Conservation (phyloP, 2,113 vertebrate species). For the Excalfactoria chinensis region DNA sequence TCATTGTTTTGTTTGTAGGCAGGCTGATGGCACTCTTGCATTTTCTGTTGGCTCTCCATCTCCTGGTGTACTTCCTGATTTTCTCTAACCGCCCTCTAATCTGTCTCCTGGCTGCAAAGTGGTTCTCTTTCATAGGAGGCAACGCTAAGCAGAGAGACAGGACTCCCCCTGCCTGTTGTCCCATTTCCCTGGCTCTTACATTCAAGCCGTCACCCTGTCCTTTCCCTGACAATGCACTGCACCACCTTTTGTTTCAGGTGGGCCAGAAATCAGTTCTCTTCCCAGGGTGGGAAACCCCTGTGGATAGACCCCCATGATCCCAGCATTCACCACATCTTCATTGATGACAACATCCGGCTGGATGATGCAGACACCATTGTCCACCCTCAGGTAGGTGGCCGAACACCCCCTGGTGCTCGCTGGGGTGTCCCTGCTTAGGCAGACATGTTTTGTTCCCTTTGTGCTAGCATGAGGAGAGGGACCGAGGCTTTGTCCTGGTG, state of each 20-base stretch:
- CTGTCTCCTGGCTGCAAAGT: background rate
- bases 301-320: slow-evolving; percentile 89
- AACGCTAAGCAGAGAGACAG: background rate
- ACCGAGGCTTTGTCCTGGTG: background rate
- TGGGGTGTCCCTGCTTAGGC: background rate
- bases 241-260: slow-evolving; percentile 80
- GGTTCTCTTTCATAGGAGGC: background rate
- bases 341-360: slow-evolving; percentile 90
- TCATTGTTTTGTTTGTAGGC: background rate
- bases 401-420: rapidly evolving
- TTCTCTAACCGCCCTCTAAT: background rate
- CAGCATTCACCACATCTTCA: slow-evolving; percentile 87
- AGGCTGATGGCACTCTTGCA: background rate
- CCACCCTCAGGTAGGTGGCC: slow-evolving; percentile 80
- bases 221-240: background rate
- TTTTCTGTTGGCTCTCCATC: background rate
- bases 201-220: rapidly evolving
- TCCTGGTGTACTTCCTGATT: background rate
- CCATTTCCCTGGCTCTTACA: background rate
- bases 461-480: background rate
- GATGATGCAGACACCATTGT: slow-evolving; percentile 85
- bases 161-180: rapidly evolving
- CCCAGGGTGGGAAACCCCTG: slow-evolving; percentile 86
- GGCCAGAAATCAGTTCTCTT: slow-evolving; percentile 81
- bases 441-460: background rate